Conservation (phyloP, 2,113 vertebrate species). For the Tyrannus savana region DNA sequence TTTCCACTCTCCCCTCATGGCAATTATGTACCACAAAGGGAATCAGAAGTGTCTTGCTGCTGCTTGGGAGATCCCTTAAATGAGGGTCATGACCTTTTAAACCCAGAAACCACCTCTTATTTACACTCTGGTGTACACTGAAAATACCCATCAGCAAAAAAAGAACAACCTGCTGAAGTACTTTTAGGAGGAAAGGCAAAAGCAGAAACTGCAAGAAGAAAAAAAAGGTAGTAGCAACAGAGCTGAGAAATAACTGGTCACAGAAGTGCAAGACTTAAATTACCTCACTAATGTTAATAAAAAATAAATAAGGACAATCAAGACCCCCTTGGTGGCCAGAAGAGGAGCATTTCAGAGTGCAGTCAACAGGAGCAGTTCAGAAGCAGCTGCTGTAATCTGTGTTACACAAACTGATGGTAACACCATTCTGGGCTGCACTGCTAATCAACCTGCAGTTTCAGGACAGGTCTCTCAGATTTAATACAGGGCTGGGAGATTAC, state of each 20-base stretch:
- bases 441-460: not conserved
- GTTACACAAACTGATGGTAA: not conserved
- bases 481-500: not conserved
- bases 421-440: not conserved
- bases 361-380: not conserved
- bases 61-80: not conserved
- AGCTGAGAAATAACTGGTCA: not conserved
- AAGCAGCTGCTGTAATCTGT: not conserved
- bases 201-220: not conserved
- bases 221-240: rapidly evolving
- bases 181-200: not conserved
- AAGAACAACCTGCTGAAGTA: not conserved
- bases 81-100: not conserved
- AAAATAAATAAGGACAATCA: not conserved
- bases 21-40: rapidly evolving
- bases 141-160: not conserved
- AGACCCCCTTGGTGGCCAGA: not conserved
- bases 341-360: not conserved
- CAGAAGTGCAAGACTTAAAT: not conserved
- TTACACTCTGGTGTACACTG: not conserved
- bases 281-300: not conserved
- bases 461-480: not conserved
- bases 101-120: not conserved
- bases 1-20: not conserved
- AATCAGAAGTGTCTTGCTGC: not conserved